A percentile compares a stretch with the other conserved stretches of the same genome.
Conservation (phyloP, 2,113 vertebrate genomes). For the Thamnaconus septentrionalis region DNA sequence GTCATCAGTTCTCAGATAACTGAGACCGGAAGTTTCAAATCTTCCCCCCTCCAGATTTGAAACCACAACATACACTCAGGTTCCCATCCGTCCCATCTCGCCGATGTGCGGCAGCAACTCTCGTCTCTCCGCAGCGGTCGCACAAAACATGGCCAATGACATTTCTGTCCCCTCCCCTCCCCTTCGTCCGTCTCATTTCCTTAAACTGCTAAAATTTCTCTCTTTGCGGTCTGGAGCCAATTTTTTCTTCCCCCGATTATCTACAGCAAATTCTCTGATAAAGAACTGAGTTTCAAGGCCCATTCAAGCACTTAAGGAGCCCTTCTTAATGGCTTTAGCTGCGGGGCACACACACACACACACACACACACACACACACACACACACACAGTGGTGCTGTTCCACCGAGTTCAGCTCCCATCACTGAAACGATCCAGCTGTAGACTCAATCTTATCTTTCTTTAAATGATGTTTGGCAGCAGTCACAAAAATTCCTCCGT, state of each 20-base stretch:
- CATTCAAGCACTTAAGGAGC: slow-evolving; percentile 65
- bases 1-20: no score
- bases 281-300: slow-evolving; percentile 62
- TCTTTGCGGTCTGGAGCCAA: slow-evolving; percentile 56
- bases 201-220: slow-evolving; percentile 57
- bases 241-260: slow-evolving; percentile 52
- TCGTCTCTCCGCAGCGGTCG: background rate
- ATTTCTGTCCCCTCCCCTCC: slow-evolving; percentile 27
- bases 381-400: no score
- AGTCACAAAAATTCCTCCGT: no score
- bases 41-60: slow-evolving; percentile 36
- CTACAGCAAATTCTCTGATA: slow-evolving; percentile 69
- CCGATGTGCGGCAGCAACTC: background rate
- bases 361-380: no score
- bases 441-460: no score
- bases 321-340: slow-evolving; percentile 68
- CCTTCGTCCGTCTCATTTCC: slow-evolving; percentile 40
- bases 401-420: no score
- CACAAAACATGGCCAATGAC: no score
- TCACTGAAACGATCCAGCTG: no score
- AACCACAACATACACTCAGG: slow-evolving; percentile 42
- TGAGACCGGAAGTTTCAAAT: slow-evolving; percentile 20
- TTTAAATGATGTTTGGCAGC: no score
- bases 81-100: slow-evolving; percentile 37
- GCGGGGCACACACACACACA: slow-evolving; percentile 33